Base-by-base conservation (phyloP, 2,888 invertebrate species). In the Acanthosepion pharaonis region DNA sequence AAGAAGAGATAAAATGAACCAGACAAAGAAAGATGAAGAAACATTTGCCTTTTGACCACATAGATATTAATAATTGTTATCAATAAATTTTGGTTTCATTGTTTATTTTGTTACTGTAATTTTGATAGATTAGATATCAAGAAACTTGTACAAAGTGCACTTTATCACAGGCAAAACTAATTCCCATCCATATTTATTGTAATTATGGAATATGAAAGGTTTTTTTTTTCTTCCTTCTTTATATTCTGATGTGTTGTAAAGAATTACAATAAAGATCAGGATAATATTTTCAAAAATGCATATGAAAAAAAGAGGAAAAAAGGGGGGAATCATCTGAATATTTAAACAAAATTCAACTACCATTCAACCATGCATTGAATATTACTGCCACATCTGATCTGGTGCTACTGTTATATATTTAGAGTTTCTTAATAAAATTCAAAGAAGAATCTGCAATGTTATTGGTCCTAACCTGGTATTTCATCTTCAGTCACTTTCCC, bases 21-120 rank as follows among this genome's bases (percentile, higher is more conserved):
- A 59, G n/a, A 78, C n/a, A n/a, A 33, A 78, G 78, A 78, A 78
- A 78, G n/a, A 78, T 78, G 78, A 78, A n/a, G n/a, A 78, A 15
- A 23, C 33, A 78, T n/a, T 78, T 78, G 78, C 78, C 78, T 78
- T 78, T 78, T 78, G 78, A 78, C 78, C 78, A 78, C 78, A 78
- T 78, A 78, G 78, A 78, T 78, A 78, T 78, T 78, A 78, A 78
- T 78, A 78, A 78, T 78, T 78, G 78, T 78, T 78, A 78, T 78
- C 28, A 78, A 78, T 33, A 78, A 33, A 78, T n/a, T 78, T 78
- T 78, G n/a, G 78, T 33, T 78, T 78, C 33, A 33, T 78, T 78
- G 78, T 78, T 78, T 78, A n/a, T 11, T 78, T 78, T 78, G 5
- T 78, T 8, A 78, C 2, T 78, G 78, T 33, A 78, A 78, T 11